These are phyloP conservation scores for Andrena hattorfiana DNA, from an alignment of 2,888 invertebrate species.

Conservation along the genomic window DNA sequence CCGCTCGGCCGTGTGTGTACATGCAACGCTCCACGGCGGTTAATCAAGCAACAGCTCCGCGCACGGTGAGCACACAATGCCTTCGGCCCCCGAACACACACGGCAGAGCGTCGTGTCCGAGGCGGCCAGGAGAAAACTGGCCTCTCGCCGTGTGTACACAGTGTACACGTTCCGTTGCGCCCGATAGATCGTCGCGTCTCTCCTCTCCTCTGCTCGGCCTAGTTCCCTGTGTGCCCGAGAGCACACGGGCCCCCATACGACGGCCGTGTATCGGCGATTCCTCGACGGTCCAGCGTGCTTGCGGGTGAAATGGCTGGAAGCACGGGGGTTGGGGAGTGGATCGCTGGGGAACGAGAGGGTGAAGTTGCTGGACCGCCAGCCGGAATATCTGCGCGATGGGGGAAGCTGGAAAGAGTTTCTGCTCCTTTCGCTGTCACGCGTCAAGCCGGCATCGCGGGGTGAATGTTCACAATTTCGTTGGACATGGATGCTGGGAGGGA, in stretches of 20 bases:
- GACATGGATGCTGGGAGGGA: not conserved
- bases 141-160: slow-evolving; percentile 49
- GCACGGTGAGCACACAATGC: slow-evolving; percentile 68
- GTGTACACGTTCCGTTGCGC: slow-evolving; percentile 58
- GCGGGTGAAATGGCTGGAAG: slow-evolving; percentile 39
- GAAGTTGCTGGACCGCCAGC: slow-evolving; percentile 8
- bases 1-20: slow-evolving; percentile 71
- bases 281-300: slow-evolving; percentile 38
- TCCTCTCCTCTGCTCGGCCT: slow-evolving; percentile 1
- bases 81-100: slow-evolving; percentile 50
- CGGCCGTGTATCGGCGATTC: slow-evolving; percentile 42
- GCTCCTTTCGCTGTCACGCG: not conserved
- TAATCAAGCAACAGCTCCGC: slow-evolving; percentile 78
- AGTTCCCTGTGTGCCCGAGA: slow-evolving; percentile 14
- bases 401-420: not conserved
- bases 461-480: not conserved
- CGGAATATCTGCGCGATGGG: not conserved
- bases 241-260: slow-evolving; percentile 41
- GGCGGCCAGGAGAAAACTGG: slow-evolving; percentile 53
- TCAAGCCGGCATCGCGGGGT: not conserved
- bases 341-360: slow-evolving; percentile 21
- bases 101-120: slow-evolving; percentile 56
- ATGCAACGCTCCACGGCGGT: slow-evolving; percentile 73
- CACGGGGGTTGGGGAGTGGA: slow-evolving; percentile 13
- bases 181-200: slow-evolving; percentile 55